These are phyloP conservation scores for Macrophya alboannulata DNA, from an alignment of 2,888 invertebrate genomes.

Conservation along the genomic window DNA sequence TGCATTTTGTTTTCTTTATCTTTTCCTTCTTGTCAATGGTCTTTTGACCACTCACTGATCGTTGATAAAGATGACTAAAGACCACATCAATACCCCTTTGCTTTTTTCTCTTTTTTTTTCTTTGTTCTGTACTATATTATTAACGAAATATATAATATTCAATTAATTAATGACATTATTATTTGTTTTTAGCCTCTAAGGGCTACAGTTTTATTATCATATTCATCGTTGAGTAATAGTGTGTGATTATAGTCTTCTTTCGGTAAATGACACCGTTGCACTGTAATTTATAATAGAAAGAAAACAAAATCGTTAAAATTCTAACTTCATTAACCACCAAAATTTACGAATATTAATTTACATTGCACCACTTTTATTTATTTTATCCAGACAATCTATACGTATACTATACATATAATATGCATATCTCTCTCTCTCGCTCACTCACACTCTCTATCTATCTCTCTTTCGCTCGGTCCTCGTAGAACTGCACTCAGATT, in stretches of 20 bases:
- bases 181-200: not conserved
- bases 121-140: too few relatives aligned
- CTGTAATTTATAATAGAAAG: not conserved
- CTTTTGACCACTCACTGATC: slow-evolving; percentile 43
- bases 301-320: not conserved
- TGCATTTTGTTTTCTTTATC: slow-evolving; percentile 80
- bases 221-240: slow-evolving; percentile 26
- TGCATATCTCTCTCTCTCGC: not conserved
- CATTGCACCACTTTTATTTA: slow-evolving; percentile 27
- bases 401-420: too few relatives aligned
- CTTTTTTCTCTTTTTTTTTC: not conserved
- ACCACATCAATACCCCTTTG: slow-evolving; percentile 24
- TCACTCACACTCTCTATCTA: not conserved
- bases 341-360: slow-evolving; percentile 13
- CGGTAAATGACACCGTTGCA: slow-evolving; percentile 10
- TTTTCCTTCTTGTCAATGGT: not conserved
- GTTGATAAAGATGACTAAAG: slow-evolving; percentile 17
- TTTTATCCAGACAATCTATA: not conserved
- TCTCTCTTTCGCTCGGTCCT: not conserved
- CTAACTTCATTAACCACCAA: slow-evolving; percentile 24
- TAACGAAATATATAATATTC: not conserved
- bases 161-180: not conserved
- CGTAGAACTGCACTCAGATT: slow-evolving; percentile 9
- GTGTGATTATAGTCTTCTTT: not conserved
- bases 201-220: slow-evolving; percentile 45